Evolutionary conservation across 2,113 vertebrate genomes (phyloP).

Genomic region (Ceyx melanurus): DNA sequence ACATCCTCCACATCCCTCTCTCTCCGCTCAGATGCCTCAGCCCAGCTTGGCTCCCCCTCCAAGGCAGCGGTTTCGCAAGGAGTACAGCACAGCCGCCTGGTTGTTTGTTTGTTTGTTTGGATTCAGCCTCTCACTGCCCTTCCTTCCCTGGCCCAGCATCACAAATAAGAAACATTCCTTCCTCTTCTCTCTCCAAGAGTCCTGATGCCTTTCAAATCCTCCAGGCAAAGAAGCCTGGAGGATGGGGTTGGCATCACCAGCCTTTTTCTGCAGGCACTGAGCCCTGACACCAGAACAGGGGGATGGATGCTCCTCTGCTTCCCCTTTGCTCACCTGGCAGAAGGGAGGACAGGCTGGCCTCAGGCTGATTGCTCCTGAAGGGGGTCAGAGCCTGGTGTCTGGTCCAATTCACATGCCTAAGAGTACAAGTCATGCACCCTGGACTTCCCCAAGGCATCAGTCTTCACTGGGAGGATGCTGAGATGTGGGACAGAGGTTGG

Average conservation of each 20-base stretch:
- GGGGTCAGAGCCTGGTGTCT: neutral
- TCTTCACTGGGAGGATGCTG: neutral
- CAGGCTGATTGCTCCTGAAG: neutral
- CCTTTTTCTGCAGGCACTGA: neutral
- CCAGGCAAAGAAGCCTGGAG: neutral
- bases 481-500: neutral
- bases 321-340: neutral
- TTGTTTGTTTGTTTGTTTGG: neutral
- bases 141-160: neutral
- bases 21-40: neutral
- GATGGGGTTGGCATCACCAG: neutral
- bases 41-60: neutral
- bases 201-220: conserved; percentile 15
- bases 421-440: neutral
- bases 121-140: neutral
- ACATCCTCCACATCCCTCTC: neutral
- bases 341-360: neutral
- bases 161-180: conserved; percentile 18
- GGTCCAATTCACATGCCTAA: neutral
- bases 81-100: fast-evolving
- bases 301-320: neutral
- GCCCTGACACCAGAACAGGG: neutral
- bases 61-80: neutral
- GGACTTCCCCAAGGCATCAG: neutral
- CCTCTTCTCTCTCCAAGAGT: neutral